These are phyloP conservation scores for Pogona vitticeps DNA, from an alignment of 2,113 vertebrate species.

Conservation along the genomic window DNA sequence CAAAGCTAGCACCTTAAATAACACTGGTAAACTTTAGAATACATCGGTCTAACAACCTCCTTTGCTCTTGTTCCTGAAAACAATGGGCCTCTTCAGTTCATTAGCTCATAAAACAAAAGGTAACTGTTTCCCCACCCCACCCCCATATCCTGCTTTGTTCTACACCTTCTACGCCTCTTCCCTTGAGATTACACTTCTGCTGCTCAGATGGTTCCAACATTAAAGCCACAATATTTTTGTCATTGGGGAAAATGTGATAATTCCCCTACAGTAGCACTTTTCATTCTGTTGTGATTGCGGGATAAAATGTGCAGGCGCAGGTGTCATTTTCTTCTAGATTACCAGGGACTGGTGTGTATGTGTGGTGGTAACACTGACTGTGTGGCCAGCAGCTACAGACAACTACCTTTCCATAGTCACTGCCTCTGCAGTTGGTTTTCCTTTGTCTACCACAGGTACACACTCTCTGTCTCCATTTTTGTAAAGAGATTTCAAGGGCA, in stretches of 20 bases:
- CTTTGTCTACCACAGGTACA: not conserved
- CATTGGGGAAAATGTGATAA: not conserved
- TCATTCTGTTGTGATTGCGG: not conserved
- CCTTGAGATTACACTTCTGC: not conserved
- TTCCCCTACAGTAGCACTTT: not conserved
- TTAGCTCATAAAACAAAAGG: not conserved
- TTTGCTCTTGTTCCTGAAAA: not conserved
- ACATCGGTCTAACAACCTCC: not conserved
- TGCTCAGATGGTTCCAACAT: not conserved
- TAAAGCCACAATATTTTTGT: slow-evolving; percentile 1
- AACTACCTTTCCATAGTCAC: not conserved
- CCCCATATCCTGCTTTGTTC: not conserved
- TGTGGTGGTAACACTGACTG: not conserved
- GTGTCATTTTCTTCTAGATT: not conserved
- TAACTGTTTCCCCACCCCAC: not conserved
- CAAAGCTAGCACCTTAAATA: not conserved
- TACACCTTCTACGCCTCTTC: not conserved
- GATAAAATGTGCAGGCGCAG: not conserved
- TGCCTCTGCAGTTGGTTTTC: not conserved
- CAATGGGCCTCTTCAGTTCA: not conserved
- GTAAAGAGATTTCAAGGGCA: not conserved
- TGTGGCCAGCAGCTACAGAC: not conserved
- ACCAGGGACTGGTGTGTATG: not conserved
- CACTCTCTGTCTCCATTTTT: not conserved
- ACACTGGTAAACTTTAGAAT: not conserved